A percentile compares a stretch with the other conserved stretches of the same genome.
phyloP scores from a whole-genome alignment of 2,888 invertebrate genomes.

The Melieria picta region DNA sequence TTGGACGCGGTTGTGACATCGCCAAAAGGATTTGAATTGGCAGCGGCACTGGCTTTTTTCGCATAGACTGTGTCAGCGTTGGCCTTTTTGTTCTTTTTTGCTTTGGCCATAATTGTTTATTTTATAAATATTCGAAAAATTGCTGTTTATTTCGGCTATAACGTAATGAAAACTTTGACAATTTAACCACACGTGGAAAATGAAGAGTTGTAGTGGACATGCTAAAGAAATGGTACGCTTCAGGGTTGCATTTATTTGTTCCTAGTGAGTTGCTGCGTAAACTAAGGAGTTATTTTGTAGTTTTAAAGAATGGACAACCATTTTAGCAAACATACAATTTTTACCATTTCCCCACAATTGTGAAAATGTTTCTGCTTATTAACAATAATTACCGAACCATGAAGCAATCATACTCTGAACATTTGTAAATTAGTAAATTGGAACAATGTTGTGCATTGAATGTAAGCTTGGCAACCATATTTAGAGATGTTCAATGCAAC shows the following conservation, averaged over 20 bases:
- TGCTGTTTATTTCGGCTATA: background rate
- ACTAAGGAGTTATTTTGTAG: too few relatives aligned
- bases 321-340: too few relatives aligned
- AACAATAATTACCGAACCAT: too few relatives aligned
- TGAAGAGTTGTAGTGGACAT: background rate
- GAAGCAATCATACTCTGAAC: too few relatives aligned
- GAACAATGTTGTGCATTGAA: too few relatives aligned
- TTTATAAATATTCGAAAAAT: background rate
- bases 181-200: slow-evolving; percentile 35
- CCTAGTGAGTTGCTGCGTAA: too few relatives aligned
- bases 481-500: too few relatives aligned
- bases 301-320: too few relatives aligned
- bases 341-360: too few relatives aligned
- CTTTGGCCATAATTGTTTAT: slow-evolving; percentile 42
- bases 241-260: slow-evolving; percentile 5
- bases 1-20: slow-evolving; percentile 64
- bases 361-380: too few relatives aligned
- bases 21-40: slow-evolving; percentile 52
- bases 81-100: slow-evolving; percentile 63
- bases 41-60: slow-evolving; percentile 63
- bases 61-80: slow-evolving; percentile 67
- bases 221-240: background rate
- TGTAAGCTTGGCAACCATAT: too few relatives aligned
- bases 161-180: background rate
- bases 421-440: too few relatives aligned